Percentiles rank a stretch among this genome's conserved stretches.
Evolutionary conservation across 2,113 vertebrate species (phyloP).

Genomic region (Hypocryptadius cinnamomeus): DNA sequence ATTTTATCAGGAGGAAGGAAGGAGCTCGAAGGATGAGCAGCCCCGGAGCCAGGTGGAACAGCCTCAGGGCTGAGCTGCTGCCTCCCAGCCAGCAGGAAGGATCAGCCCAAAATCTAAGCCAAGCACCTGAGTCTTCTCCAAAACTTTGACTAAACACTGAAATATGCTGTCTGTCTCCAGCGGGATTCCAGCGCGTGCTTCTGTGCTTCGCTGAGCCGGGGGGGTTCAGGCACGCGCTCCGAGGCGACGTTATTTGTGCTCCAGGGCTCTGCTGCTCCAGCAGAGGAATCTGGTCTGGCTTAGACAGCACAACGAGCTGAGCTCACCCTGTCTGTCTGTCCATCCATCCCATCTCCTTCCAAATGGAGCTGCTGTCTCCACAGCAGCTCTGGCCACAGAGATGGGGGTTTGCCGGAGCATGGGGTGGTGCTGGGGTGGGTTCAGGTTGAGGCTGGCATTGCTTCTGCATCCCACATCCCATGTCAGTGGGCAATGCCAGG

Average conservation of each 20-base stretch:
- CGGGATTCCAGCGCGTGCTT: background rate
- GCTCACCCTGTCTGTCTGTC: background rate
- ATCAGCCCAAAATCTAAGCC: background rate
- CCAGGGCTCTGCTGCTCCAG: background rate
- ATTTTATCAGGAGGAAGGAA: background rate
- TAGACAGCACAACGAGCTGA: background rate
- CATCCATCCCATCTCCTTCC: background rate
- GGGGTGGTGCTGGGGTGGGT: background rate
- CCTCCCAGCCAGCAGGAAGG: background rate
- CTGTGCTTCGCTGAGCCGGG: background rate
- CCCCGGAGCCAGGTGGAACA: background rate
- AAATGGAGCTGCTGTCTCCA: background rate
- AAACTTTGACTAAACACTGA: background rate
- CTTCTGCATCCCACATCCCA: background rate
- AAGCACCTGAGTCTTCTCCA: background rate
- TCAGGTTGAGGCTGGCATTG: background rate
- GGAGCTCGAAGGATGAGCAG: background rate
- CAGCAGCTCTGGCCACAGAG: background rate
- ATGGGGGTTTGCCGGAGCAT: fast-evolving
- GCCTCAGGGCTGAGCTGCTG: background rate
- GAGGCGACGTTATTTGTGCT: background rate
- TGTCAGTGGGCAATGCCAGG: background rate
- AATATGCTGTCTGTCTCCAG: background rate
- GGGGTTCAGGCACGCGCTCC: background rate
- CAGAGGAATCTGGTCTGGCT: background rate